Evolutionary conservation across 1,140 invertebrate species (phyloP).

Genomic region (Drosophila pruinosa): DNA sequence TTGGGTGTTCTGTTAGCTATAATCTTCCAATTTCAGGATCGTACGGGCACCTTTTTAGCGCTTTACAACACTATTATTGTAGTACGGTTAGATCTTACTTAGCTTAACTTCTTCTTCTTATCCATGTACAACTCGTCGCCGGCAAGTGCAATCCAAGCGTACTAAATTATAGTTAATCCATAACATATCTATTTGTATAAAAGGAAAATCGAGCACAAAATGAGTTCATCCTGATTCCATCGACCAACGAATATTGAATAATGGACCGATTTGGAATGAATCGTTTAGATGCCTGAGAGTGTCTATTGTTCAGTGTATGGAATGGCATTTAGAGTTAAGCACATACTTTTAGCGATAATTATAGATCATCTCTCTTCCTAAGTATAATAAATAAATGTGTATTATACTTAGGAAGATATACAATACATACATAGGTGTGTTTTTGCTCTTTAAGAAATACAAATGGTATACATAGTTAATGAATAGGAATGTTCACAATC

Average conservation of each 20-base stretch:
- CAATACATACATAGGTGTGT: no score
- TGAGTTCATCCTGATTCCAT: neutral
- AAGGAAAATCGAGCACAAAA: neutral
- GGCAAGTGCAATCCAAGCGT: constrained; percentile 14
- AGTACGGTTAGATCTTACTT: neutral
- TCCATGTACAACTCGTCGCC: neutral
- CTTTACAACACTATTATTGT: constrained; percentile 12
- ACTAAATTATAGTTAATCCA: no score
- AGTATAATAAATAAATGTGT: neutral
- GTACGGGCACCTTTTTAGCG: neutral
- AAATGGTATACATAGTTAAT: no score
- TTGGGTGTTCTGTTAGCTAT: constrained; percentile 2
- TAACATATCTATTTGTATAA: constrained; percentile 9
- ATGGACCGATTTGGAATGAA: no score
- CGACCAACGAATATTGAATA: no score
- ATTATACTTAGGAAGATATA: neutral
- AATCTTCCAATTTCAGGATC: constrained; percentile 6
- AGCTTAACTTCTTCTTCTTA: neutral
- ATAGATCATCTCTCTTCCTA: neutral
- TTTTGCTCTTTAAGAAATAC: no score
- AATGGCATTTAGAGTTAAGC: no score
- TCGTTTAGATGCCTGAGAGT: no score
- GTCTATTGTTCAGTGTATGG: no score
- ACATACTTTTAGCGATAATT: no score
- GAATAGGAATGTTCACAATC: no score